A percentile compares a stretch with the other conserved stretches of the same genome.
Conservation (phyloP, 1,140 invertebrate species). For the Copidosoma floridanum region DNA sequence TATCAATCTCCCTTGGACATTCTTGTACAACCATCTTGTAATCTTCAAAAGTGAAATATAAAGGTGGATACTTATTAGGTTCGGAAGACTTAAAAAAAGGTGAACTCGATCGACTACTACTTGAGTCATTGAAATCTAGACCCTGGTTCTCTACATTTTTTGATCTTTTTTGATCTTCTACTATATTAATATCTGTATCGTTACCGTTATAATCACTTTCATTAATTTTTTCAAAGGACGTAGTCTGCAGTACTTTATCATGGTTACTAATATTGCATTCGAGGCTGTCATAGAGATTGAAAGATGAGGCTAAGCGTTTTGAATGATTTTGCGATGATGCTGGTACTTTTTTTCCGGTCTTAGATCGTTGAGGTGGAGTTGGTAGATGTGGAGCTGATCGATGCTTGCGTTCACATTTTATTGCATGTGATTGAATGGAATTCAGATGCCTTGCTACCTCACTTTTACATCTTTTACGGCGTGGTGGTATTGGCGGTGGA, state of each 20-base stretch:
- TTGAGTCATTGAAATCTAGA: no score
- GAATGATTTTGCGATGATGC: neutral
- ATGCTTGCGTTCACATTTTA: neutral
- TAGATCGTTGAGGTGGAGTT: neutral
- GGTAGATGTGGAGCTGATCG: neutral
- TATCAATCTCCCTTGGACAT: neutral
- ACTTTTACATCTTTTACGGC: constrained; percentile 45
- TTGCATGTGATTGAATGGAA: neutral
- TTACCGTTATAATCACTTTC: no score
- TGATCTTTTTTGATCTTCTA: neutral
- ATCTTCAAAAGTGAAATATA: constrained; percentile 48
- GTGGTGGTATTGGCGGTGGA: constrained; percentile 50
- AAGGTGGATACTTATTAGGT: constrained; percentile 33
- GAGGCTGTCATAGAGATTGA: no score
- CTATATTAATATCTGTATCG: neutral
- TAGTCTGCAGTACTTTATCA: no score
- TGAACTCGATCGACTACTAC: neutral
- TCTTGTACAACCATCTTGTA: constrained; percentile 44
- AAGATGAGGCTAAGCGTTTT: neutral
- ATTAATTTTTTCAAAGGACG: no score
- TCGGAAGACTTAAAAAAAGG: constrained; percentile 16
- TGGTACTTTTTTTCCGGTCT: neutral
- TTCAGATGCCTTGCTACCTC: constrained; percentile 18
- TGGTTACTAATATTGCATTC: no score
- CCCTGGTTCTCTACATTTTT: neutral